Base-by-base conservation (phyloP, 2,888 invertebrate genomes). In the Heliconius aoede region DNA sequence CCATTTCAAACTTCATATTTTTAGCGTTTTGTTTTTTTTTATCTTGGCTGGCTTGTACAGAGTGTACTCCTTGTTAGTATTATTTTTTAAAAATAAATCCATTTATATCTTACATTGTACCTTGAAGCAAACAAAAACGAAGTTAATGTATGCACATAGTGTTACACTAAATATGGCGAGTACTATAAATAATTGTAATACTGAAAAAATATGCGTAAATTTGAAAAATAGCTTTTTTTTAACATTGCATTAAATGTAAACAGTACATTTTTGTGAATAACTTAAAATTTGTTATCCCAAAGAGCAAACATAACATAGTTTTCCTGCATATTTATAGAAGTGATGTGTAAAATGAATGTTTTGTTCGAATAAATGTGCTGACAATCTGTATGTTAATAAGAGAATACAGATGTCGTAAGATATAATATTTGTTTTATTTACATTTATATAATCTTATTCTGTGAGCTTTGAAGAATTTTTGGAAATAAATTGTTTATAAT, bases 341-440 rank as follows among this genome's bases (percentile, higher is more conserved):
- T 67, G 32, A 74, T 32, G 28, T 69, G 61, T 73, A 55, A 78
- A 74, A 78, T 67, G 55, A 72, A 36, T 72, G 71, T 77, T 79
- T 78, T 76, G 74, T 76, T 79, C 76, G 79, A 77, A 81, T 84
- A 83, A 81, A 81, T 83, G 80, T 82, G 80, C 82, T 83, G 81
- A 79, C 76, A 81, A 80, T 78, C 79, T 82, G 73, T 81, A 81
- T 83, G 79, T 81, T 82, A 81, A 78, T 82, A 84, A 82, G 81
- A 80, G 67, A 86, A 85, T 85, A 85, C 84, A 85, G 72, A 84
- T 82, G 83, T 84, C 82, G 79, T 83, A 83, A 81, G 76, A 74
- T 80, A 78, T 30, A 21, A 46, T 15, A 40, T 74, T 73, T 76
- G 79, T 82, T 82, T 82, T 61, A 80, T 82, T 83, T 73, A 24